Evolutionary conservation across 2,888 invertebrate genomes (phyloP).

Genomic region (Acleris emargana): DNA sequence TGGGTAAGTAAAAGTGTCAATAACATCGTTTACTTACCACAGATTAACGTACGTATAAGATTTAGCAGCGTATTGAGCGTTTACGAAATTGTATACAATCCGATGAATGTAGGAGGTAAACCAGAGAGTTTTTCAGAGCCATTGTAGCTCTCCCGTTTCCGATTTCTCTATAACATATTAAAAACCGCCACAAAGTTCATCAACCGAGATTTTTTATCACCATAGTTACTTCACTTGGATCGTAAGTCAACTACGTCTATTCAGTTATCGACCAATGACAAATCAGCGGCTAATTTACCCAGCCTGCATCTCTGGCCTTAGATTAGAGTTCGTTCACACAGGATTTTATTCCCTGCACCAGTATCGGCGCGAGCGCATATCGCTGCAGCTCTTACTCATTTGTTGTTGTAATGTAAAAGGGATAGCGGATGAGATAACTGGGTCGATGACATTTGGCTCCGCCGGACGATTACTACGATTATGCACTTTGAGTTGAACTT

Average conservation of each 20-base stretch:
- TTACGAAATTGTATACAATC: too few species aligned
- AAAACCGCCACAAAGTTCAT: not conserved
- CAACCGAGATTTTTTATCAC: not conserved
- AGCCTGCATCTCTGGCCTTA: slow-evolving; percentile 68
- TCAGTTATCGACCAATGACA: slow-evolving; percentile 25
- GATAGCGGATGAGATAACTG: slow-evolving; percentile 84
- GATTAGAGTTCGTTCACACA: slow-evolving; percentile 84
- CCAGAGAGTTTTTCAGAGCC: too few species aligned
- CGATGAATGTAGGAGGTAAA: too few species aligned
- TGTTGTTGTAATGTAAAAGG: slow-evolving; percentile 84
- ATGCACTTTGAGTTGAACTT: slow-evolving; percentile 80
- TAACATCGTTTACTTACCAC: too few species aligned
- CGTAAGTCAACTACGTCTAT: slow-evolving; percentile 6
- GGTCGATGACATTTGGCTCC: slow-evolving; percentile 83
- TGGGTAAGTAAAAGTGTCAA: too few species aligned
- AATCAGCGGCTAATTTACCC: slow-evolving; percentile 58
- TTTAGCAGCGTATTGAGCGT: too few species aligned
- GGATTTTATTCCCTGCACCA: slow-evolving; percentile 81
- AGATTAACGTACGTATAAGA: too few species aligned
- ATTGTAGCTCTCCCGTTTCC: too few species aligned
- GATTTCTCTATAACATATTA: too few species aligned
- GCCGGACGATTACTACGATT: slow-evolving; percentile 78
- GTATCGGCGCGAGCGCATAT: slow-evolving; percentile 78
- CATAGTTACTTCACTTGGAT: slow-evolving; percentile 3
- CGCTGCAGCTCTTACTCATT: slow-evolving; percentile 82